phyloP scores from a whole-genome alignment of 2,888 invertebrate species.

The Oscheius sp. region DNA sequence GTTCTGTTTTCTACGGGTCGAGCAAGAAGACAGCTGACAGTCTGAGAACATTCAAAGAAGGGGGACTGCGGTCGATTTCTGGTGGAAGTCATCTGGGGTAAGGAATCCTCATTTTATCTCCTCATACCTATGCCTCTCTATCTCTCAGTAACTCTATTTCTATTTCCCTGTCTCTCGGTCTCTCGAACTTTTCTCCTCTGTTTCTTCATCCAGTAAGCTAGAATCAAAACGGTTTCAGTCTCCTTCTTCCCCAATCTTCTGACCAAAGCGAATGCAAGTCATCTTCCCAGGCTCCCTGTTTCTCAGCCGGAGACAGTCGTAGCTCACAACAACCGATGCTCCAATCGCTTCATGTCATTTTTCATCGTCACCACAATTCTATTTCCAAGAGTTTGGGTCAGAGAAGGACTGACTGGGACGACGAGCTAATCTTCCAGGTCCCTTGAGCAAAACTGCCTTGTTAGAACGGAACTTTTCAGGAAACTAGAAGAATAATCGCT shows the following conservation, averaged over 20 bases:
- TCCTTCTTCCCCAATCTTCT: conserved; percentile 48
- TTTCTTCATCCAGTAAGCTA: not conserved
- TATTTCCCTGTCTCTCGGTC: too few relatives aligned
- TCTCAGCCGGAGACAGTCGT: conserved; percentile 52
- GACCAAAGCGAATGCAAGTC: conserved; percentile 79
- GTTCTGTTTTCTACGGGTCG: conserved; percentile 72
- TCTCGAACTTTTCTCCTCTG: not conserved
- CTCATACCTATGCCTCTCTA: too few relatives aligned
- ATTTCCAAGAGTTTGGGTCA: conserved; percentile 58
- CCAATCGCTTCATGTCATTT: conserved; percentile 69
- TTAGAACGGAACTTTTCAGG: conserved; percentile 57
- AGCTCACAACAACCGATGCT: conserved; percentile 71
- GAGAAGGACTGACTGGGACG: conserved; percentile 73
- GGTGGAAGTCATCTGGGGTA: conserved; percentile 40
- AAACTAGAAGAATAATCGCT: conserved; percentile 74
- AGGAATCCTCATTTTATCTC: too few relatives aligned
- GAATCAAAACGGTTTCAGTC: conserved; percentile 37
- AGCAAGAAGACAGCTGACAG: conserved; percentile 66
- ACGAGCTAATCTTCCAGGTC: conserved; percentile 73
- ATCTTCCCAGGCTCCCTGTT: conserved; percentile 51
- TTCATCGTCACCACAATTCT: conserved; percentile 71
- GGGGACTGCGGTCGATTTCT: conserved; percentile 56
- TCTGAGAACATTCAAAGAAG: conserved; percentile 64
- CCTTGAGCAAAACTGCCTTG: not conserved
- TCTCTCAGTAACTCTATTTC: too few relatives aligned